Base-by-base conservation (phyloP, 1,140 invertebrate genomes). In the Choristoneura fumiferana region DNA sequence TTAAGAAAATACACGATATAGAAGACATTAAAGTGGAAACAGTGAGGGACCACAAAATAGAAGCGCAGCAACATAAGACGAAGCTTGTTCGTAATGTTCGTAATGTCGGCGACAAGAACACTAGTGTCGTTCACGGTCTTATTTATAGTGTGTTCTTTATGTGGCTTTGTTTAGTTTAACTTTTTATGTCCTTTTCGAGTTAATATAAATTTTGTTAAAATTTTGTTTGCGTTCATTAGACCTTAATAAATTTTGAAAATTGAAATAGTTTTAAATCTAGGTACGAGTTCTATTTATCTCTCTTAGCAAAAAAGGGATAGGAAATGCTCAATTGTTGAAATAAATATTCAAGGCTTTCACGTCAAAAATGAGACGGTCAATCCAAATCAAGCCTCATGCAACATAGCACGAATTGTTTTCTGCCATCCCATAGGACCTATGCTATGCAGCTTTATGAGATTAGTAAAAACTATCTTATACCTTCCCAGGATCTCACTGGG, bases 201-300 rank as follows among this genome's bases (percentile, higher is more conserved):
- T 9, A 18, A 43, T 18, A 43, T 9, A 18, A 17, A 43, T 1
- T 18, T 1, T 45, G 40, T 45, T 15, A 12, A 6, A 40, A 15
- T 15, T 40, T 40, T 18, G 40, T 45, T 9, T 15, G 15, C 18
- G n/a, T 3, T 6, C 10, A 22, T 35, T 55, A 12, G 14, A 55
- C 15, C 8, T 55, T 37, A 55, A 55, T 55, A 37, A 55, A 55
- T 9, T 38, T 39, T 55, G 4, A 53, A 53, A 53, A 34, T 0
- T 38, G 13, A 38, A 4, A 38, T n/a, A 38, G 13, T 38, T n/a
- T n/a, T 4, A 38, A 5, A 35, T 6, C 10, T 35, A 35, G 5
- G 5, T 10, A 5, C 34, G 5, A n/a, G n/a, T n/a, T n/a, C n/a
- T n/a, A n/a, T n/a, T n/a, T n/a, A n/a, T n/a, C n/a, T n/a, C n/a